phyloP scores from a whole-genome alignment of 2,113 vertebrate species.

The Dicentrarchus labrax region DNA sequence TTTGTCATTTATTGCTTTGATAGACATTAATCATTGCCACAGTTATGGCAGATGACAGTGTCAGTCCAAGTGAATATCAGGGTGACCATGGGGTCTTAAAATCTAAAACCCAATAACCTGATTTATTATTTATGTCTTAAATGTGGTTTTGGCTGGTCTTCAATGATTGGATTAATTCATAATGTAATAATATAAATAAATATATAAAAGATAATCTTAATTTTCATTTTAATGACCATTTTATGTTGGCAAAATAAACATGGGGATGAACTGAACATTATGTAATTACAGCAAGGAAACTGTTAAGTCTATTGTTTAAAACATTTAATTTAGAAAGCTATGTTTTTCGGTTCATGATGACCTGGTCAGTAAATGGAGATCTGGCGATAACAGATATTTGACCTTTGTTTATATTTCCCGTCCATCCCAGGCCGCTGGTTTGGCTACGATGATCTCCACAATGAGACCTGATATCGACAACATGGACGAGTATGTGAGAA shows the following conservation, averaged over 20 bases:
- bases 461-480: constrained; percentile 99
- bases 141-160: too few species aligned
- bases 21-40: neutral
- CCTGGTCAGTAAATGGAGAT: neutral
- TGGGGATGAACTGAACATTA: too few species aligned
- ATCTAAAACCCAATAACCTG: too few species aligned
- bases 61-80: too few species aligned
- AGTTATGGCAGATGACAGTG: neutral
- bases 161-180: too few species aligned
- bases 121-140: too few species aligned
- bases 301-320: neutral
- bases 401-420: neutral
- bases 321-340: neutral
- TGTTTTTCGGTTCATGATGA: neutral
- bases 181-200: too few species aligned
- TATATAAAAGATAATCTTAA: too few species aligned
- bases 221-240: too few species aligned
- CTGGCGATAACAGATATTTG: neutral
- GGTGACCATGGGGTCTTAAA: too few species aligned
- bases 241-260: too few species aligned
- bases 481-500: constrained; percentile 99
- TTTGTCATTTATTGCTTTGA: neutral
- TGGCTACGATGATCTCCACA: constrained; percentile 99
- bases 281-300: neutral
- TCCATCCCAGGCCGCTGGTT: constrained; percentile 91